phyloP scores from a whole-genome alignment of 2,888 invertebrate species.

The Microchrysa polita region DNA sequence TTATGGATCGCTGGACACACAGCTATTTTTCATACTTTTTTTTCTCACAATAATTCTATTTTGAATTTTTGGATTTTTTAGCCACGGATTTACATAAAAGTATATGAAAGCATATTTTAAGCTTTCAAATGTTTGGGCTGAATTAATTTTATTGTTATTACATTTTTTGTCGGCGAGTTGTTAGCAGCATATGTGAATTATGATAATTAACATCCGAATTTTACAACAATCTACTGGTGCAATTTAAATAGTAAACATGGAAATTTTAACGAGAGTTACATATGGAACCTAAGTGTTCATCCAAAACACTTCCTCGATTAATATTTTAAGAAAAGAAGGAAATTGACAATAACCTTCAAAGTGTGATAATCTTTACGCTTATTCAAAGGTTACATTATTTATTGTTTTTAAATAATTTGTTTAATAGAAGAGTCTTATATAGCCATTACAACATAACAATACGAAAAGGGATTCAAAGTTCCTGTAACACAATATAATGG shows the following conservation, averaged over 20 bases:
- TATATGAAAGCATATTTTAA: not conserved
- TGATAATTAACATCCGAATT: slow-evolving; percentile 16
- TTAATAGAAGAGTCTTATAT: too few relatives aligned
- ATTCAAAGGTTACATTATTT: too few relatives aligned
- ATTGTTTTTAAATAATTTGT: too few relatives aligned
- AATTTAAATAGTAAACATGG: not conserved
- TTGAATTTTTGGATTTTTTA: not conserved
- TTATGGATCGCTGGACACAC: slow-evolving; percentile 30
- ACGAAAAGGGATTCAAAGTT: too few relatives aligned
- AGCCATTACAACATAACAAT: too few relatives aligned
- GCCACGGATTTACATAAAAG: not conserved
- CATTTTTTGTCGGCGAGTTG: too few relatives aligned
- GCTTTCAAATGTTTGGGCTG: not conserved
- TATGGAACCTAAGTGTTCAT: not conserved
- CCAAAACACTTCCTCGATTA: slow-evolving; percentile 1
- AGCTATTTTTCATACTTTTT: slow-evolving; percentile 19
- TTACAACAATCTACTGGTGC: not conserved
- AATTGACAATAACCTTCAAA: not conserved
- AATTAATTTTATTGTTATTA: slow-evolving; percentile 12
- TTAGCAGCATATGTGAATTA: not conserved
- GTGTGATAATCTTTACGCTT: too few relatives aligned
- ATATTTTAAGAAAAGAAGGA: not conserved
- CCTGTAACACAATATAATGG: too few relatives aligned
- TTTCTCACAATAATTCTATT: not conserved
- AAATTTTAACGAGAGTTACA: not conserved